These are phyloP conservation scores for Yponomeuta sedellus DNA, from an alignment of 2,888 invertebrate genomes.

Conservation along the genomic window DNA sequence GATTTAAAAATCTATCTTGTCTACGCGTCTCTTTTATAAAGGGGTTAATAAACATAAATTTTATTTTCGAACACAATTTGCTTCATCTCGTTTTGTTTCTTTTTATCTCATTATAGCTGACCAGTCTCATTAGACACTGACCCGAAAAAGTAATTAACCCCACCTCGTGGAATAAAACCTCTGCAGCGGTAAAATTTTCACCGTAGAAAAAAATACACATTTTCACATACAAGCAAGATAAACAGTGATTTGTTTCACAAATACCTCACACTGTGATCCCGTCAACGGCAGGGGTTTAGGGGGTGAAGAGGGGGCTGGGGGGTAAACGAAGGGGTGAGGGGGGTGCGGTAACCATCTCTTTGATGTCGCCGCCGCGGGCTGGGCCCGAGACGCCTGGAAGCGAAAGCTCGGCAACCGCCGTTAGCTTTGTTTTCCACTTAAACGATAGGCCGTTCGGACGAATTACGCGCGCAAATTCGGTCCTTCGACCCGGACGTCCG, in stretches of 20 bases:
- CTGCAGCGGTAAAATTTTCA: no score
- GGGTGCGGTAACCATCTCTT: conserved; percentile 58
- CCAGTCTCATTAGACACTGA: no score
- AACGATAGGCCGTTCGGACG: conserved; percentile 47
- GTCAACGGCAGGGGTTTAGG: conserved; percentile 10
- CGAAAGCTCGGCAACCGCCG: conserved; percentile 68
- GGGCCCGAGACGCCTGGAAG: conserved; percentile 43
- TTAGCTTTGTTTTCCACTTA: conserved; percentile 71
- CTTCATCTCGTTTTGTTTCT: no score
- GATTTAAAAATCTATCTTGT: no score
- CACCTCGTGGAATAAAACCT: no score
- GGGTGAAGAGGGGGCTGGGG: conserved; percentile 15
- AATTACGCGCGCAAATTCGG: conserved; percentile 21
- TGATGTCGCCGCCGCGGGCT: conserved; percentile 64
- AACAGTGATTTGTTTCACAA: conserved; percentile 51
- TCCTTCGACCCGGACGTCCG: conserved; percentile 28
- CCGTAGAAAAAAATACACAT: not conserved
- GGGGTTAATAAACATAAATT: no score
- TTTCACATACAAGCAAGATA: conserved; percentile 29
- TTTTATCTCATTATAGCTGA: no score
- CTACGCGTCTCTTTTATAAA: no score
- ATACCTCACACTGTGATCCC: conserved; percentile 29
- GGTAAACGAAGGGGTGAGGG: conserved; percentile 31
- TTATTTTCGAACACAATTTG: no score
- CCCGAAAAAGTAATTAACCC: no score